A percentile compares a stretch with the other conserved stretches of the same genome.
Conservation (phyloP, 2,113 vertebrate genomes). For the Lycaon pictus region DNA sequence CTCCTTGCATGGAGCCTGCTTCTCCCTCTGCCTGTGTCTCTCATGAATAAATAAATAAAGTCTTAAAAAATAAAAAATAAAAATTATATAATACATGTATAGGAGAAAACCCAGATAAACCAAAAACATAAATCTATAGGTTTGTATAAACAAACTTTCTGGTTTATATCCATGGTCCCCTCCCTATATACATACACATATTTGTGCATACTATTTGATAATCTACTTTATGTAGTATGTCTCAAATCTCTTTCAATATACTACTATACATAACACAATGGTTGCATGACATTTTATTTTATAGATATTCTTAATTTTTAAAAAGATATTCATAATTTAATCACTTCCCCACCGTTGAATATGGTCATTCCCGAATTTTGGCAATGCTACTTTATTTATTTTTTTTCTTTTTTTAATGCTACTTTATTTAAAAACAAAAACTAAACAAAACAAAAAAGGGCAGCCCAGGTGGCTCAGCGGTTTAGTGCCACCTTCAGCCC, state of each 20-base stretch:
- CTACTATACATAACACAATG: background rate
- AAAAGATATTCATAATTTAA: background rate
- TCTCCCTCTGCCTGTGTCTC: no score
- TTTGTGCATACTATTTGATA: background rate
- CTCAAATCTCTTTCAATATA: constrained; percentile 3
- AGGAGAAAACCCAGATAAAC: background rate
- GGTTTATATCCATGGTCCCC: background rate
- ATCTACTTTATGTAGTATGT: background rate
- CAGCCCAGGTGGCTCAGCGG: no score
- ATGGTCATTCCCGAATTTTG: background rate
- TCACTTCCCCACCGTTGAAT: background rate
- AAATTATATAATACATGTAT: background rate
- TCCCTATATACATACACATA: background rate
- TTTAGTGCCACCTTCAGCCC: no score
- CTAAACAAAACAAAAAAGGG: background rate
- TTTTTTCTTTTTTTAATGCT: background rate
- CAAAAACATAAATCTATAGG: background rate
- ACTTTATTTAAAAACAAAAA: background rate
- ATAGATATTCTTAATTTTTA: background rate
- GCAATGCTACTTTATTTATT: background rate
- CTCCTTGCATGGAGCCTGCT: no score
- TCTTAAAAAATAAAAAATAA: background rate
- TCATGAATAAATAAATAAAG: no score
- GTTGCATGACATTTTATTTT: background rate
- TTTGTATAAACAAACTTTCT: background rate